These are phyloP conservation scores for Dascyllus trimaculatus DNA, from an alignment of 2,113 vertebrate genomes.

Conservation along the genomic window DNA sequence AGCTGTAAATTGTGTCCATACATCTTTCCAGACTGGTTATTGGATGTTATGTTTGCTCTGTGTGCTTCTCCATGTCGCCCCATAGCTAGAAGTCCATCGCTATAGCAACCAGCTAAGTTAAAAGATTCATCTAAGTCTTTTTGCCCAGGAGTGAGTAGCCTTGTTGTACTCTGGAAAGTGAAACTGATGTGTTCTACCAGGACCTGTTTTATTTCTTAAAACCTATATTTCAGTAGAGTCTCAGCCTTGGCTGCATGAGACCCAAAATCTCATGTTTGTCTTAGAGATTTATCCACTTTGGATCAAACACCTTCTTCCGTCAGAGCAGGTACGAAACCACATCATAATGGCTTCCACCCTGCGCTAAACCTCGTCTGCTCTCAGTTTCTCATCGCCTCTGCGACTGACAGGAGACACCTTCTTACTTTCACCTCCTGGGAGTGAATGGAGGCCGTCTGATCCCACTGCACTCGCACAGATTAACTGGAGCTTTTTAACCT, in stretches of 20 bases:
- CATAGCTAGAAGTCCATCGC: slow-evolving; percentile 3
- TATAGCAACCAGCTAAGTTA: slow-evolving; percentile 19
- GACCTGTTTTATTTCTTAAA: too few relatives aligned
- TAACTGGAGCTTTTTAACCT: slow-evolving; percentile 67
- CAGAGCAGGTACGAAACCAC: slow-evolving; percentile 6
- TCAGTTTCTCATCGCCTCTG: slow-evolving; percentile 12
- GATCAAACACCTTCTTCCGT: background rate
- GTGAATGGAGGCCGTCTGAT: slow-evolving; percentile 44
- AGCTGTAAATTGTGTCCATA: background rate
- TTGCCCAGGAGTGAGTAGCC: background rate
- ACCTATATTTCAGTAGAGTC: too few relatives aligned
- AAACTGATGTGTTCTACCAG: too few relatives aligned
- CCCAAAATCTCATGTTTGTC: too few relatives aligned
- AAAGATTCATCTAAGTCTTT: background rate
- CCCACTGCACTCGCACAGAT: slow-evolving; percentile 39
- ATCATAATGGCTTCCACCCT: slow-evolving; percentile 8
- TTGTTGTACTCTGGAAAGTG: too few relatives aligned
- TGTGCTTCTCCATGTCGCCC: background rate
- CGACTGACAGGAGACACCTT: slow-evolving; percentile 10
- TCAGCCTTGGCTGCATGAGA: too few relatives aligned
- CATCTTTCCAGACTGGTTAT: background rate
- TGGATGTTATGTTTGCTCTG: background rate
- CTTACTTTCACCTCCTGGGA: slow-evolving; percentile 43
- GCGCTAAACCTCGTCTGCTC: background rate
- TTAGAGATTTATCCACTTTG: too few relatives aligned